A percentile compares a stretch with the other conserved stretches of the same genome.
These are phyloP conservation scores for Pachliopta kotzebuea DNA, from an alignment of 2,888 invertebrate species.

Conservation along the genomic window DNA sequence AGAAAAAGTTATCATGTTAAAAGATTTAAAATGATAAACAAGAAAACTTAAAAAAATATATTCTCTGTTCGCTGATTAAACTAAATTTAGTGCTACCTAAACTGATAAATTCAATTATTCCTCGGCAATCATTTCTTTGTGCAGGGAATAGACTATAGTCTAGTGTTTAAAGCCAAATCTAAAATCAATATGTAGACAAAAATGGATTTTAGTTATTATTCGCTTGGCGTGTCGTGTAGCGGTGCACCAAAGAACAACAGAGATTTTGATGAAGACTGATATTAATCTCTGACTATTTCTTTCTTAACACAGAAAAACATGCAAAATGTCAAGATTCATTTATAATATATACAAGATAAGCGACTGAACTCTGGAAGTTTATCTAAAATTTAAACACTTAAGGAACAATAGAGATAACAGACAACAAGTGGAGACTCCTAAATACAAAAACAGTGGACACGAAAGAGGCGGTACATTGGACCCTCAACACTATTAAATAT, in stretches of 20 bases:
- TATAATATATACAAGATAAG: conserved; percentile 30
- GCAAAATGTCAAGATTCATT: conserved; percentile 49
- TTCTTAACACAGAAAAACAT: conserved; percentile 71
- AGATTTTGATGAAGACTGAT: conserved; percentile 10
- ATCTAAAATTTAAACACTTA: conserved; percentile 26
- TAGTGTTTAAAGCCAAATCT: conserved; percentile 9
- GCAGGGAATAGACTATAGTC: no score
- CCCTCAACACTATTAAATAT: conserved; percentile 29
- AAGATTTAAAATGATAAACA: no score
- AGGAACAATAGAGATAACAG: conserved; percentile 44
- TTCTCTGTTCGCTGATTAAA: no score
- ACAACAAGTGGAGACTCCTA: conserved; percentile 60
- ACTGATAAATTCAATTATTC: no score
- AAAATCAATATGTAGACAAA: neutral
- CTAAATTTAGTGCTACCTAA: no score
- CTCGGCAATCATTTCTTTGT: no score
- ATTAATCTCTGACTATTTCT: conserved; percentile 13
- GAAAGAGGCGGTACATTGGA: conserved; percentile 38
- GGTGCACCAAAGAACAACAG: conserved; percentile 10
- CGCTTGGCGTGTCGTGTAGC: conserved; percentile 22
- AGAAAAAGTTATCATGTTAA: no score
- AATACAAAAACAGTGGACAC: conserved; percentile 56
- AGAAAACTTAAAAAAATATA: no score
- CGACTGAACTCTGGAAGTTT: conserved; percentile 35
- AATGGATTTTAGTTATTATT: neutral